These are phyloP conservation scores for Gisinianus flammeolus DNA, from an alignment of 2,888 invertebrate genomes.

Conservation along the genomic window DNA sequence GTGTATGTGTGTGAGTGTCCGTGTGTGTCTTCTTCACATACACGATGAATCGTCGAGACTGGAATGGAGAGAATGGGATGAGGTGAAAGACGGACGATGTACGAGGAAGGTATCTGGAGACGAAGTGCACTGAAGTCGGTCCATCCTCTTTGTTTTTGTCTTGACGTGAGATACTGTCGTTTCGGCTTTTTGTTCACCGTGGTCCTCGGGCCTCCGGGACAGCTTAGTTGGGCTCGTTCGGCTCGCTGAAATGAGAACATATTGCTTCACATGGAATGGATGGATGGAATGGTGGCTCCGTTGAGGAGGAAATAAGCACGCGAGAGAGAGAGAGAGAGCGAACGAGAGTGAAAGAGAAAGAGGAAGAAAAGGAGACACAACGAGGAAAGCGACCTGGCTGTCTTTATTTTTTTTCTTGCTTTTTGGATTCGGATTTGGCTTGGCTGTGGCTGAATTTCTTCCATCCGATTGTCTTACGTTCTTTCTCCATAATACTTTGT, in stretches of 20 bases:
- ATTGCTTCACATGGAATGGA: slow-evolving; percentile 57
- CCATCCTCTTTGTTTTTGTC: slow-evolving; percentile 44
- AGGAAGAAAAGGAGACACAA: neutral
- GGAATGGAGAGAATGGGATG: slow-evolving; percentile 33
- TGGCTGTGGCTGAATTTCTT: slow-evolving; percentile 3
- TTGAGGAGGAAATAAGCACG: neutral
- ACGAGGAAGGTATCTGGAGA: slow-evolving; percentile 39
- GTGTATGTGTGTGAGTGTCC: neutral
- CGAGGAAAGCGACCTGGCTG: slow-evolving; percentile 22
- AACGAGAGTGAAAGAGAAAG: neutral
- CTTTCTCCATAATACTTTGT: slow-evolving; percentile 19
- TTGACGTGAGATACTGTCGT: slow-evolving; percentile 45
- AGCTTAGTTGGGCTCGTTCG: slow-evolving; percentile 48
- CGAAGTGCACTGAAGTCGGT: slow-evolving; percentile 30
- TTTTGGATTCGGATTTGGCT: slow-evolving; percentile 12
- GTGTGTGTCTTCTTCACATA: slow-evolving; percentile 10
- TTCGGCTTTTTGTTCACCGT: slow-evolving; percentile 56
- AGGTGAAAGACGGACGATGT: slow-evolving; percentile 42
- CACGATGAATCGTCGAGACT: neutral
- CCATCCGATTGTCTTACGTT: slow-evolving; percentile 27
- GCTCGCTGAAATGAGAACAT: slow-evolving; percentile 59
- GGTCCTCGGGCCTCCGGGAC: slow-evolving; percentile 44
- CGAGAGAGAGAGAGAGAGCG: neutral
- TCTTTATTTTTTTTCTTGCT: slow-evolving; percentile 32
- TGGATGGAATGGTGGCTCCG: slow-evolving; percentile 42